These are phyloP conservation scores for Litoditis marina DNA, from an alignment of 2,888 invertebrate species.

Conservation along the genomic window DNA sequence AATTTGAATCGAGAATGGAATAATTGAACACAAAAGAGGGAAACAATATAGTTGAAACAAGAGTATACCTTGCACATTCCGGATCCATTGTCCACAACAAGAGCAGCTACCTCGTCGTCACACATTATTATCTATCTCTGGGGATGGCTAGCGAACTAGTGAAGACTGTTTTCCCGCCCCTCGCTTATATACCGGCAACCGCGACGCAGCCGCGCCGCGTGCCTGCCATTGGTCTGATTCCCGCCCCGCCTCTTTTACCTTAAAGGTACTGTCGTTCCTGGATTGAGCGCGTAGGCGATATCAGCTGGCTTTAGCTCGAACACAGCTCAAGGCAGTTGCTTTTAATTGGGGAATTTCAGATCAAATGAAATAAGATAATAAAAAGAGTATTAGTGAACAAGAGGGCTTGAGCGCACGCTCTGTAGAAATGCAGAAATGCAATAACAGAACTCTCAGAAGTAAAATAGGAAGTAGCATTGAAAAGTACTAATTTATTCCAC, in stretches of 20 bases:
- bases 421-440: too few relatives aligned
- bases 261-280: conserved; percentile 12
- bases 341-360: too few relatives aligned
- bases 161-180: conserved; percentile 17
- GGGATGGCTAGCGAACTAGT: conserved; percentile 19
- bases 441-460: too few relatives aligned
- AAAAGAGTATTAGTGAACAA: too few relatives aligned
- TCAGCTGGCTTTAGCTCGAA: too few relatives aligned
- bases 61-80: conserved; percentile 70
- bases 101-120: conserved; percentile 82
- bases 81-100: conserved; percentile 55
- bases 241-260: conserved; percentile 26
- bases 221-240: conserved; percentile 24
- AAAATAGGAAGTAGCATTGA: too few relatives aligned
- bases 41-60: background rate
- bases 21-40: background rate
- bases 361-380: too few relatives aligned
- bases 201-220: conserved; percentile 28
- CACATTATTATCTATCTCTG: conserved; percentile 34
- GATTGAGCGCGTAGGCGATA: conserved; percentile 2
- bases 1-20: background rate
- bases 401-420: too few relatives aligned
- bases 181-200: conserved; percentile 29
- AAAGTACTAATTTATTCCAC: too few relatives aligned
- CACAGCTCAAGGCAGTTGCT: too few relatives aligned